Base-by-base conservation (phyloP, 2,113 vertebrate genomes). In the Struthio camelus region DNA sequence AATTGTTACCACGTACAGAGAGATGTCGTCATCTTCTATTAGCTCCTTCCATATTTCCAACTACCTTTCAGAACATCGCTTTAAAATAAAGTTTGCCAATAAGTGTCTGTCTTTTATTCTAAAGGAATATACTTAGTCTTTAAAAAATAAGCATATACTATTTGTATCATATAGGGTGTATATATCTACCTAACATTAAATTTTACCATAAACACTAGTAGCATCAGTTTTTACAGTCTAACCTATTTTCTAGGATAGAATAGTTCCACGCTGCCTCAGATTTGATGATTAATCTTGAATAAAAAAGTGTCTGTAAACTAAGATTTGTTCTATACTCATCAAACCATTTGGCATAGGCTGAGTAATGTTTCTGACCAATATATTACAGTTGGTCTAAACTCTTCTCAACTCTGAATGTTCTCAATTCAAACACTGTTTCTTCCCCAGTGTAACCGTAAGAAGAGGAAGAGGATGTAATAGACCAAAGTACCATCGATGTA, bases 231-330 rank as follows among this genome's bases (percentile, higher is more conserved):
- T 94, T 90, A 75, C 56, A 93, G 42, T 58, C 75, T 86, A 86
- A 82, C 75, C 66, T 92, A 23, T 82, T 93, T 77, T 84, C 79
- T 80, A 36, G 80, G 64, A 96, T 48, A n/a, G 61, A 78, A 77
- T 25, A 77, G 51, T 85, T 85, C 78, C 80, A 56, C 51, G 76
- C 25, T 85, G 40, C 65, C 80, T 96, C 82, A 80, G n/a, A 67
- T 91, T 82, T 89, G 69, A 40, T 25, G 72, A 72, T 40, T 70
- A 89, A 85, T 54, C 56, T 81, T 64, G 86, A 64, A 81, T 65
- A 83, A 83, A 73, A 64, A 94, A 87, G 65, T 48, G 42, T 79
- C 70, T 80, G 51, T 42, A 92, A 93, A 91, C 58, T 88, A 85
- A 72, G 18, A 73, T 86, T 91, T 80, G 42, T 88, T 91, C 36